Evolutionary conservation across 53 echinoderm and acorn worm genomes (phyloP), one percentile per base, ranked within the genome.

Genomic region (Astropecten irregularis): DNA sequence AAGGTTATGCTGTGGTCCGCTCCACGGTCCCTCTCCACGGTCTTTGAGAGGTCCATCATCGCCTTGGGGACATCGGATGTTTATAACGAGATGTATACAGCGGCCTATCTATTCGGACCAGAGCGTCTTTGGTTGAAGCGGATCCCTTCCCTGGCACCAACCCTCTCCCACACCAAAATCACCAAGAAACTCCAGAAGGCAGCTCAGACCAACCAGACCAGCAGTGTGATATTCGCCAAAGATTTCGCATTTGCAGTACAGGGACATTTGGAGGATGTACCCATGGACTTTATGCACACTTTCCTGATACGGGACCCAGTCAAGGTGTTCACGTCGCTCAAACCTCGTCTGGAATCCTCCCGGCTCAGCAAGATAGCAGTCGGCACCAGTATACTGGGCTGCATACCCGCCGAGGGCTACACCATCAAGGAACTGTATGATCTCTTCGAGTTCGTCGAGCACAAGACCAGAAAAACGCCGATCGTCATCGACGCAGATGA

Each of bases 401-500:
- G 91, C 35, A 73, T 90, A 26, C 83, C 84, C 9, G 72, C 86
- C 34, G 76, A 90, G n/a, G 87, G 87, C 6, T 91, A 87, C 66
- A 84, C 83, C 64, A 84, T 76, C 65, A 56, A 88, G 86, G 91
- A 87, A 79, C 62, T 88, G 54, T 92, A 81, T 46, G 88, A 85
- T 29, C 57, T 92, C 46, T 92, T 77, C 19, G 77, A 87, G 59
- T 87, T 69, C 48, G 50, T 79, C 2, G 52, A 66, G 25, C 69
- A 79, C 55, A 67, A 25, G 32, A 67, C 38, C 27, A 40, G 66
- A 9, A 74, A 74, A 18, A 68, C 66, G 36, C 87, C 90, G 0
- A 84, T 93, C 44, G 86, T 92, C 77, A 69, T 93, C 33, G 93
- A 93, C 14, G 93, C 93, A 0, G 93, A 93, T 57, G 93, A 93